Conservation (phyloP, 2,888 invertebrate genomes). For the Eretmocerus hayati region DNA sequence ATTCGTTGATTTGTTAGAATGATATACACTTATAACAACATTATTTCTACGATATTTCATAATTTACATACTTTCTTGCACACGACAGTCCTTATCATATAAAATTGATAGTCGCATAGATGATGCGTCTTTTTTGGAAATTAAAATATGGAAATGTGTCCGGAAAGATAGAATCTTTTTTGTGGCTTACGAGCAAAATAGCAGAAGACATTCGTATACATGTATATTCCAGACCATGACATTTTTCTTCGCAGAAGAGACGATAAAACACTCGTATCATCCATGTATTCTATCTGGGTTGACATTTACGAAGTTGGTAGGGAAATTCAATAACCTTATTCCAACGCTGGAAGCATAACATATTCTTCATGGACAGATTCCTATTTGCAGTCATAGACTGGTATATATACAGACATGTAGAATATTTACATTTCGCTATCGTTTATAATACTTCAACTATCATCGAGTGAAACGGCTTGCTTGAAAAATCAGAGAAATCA, state of each 20-base stretch:
- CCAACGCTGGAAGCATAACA: not conserved
- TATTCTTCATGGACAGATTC: conserved; percentile 12
- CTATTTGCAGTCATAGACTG: conserved; percentile 3
- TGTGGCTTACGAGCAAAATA: too few species aligned
- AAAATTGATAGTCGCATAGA: too few species aligned
- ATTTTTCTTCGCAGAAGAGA: too few species aligned
- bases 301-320: conserved; percentile 2
- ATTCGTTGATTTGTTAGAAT: conserved; percentile 20
- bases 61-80: too few species aligned
- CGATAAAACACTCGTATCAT: too few species aligned
- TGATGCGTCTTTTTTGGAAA: too few species aligned
- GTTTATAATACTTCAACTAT: conserved; percentile 16
- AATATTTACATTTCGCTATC: conserved; percentile 16
- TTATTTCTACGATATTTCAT: not conserved
- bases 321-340: conserved; percentile 17
- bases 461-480: not conserved
- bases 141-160: too few species aligned
- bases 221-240: too few species aligned
- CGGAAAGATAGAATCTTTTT: too few species aligned
- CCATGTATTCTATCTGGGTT: too few species aligned
- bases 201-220: too few species aligned
- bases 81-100: too few species aligned
- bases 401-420: conserved; percentile 19
- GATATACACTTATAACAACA: conserved; percentile 13
- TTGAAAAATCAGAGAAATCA: not conserved